phyloP scores from a whole-genome alignment of 2,113 vertebrate genomes.

The Cyphomyrus discorhynchus region DNA sequence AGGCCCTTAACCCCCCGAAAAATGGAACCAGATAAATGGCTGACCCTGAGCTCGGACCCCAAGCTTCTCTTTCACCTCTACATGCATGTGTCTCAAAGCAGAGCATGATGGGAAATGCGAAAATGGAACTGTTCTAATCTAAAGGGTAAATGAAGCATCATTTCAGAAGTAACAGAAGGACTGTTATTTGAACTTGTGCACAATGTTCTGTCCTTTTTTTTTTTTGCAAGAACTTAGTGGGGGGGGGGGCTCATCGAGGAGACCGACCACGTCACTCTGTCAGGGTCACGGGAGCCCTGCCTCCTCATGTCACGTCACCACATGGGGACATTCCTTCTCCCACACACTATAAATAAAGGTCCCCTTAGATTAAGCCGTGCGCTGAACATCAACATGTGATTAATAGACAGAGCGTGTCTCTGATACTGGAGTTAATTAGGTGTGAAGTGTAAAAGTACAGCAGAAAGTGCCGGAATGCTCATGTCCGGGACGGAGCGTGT shows the following conservation, averaged over 20 bases:
- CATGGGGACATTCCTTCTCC: neutral
- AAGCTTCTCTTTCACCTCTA: neutral
- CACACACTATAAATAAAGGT: conserved; percentile 12
- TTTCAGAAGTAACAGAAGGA: neutral
- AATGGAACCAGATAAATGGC: neutral
- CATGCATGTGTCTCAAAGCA: neutral
- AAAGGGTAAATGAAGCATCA: neutral
- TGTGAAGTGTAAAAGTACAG: neutral
- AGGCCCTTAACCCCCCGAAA: neutral
- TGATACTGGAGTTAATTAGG: neutral
- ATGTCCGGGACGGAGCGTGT: no score
- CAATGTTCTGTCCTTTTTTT: neutral
- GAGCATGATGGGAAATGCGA: neutral
- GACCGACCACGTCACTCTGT: neutral
- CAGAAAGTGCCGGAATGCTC: neutral
- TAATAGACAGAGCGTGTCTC: neutral
- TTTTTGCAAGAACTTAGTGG: neutral
- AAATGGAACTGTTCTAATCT: neutral
- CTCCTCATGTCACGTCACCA: neutral
- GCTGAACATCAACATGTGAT: neutral
- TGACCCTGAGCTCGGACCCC: neutral
- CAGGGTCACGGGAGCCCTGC: neutral
- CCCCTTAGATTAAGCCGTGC: neutral
- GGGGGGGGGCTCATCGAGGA: neutral
- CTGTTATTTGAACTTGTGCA: neutral